These are phyloP conservation scores for Oceanites oceanicus DNA, from an alignment of 2,113 vertebrate species.

Conservation along the genomic window DNA sequence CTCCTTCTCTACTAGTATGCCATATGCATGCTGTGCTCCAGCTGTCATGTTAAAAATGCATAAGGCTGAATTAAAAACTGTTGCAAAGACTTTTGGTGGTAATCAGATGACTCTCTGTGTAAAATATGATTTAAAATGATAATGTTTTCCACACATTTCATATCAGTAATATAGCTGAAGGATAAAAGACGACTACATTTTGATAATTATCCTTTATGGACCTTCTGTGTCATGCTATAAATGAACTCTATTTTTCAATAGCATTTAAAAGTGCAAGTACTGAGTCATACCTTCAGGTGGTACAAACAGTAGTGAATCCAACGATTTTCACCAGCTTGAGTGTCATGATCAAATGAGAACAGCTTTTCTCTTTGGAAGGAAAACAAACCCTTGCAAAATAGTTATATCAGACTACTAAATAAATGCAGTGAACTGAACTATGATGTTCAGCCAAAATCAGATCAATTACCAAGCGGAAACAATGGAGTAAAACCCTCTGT, in stretches of 20 bases:
- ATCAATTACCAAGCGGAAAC: neutral
- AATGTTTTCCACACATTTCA: constrained; percentile 15
- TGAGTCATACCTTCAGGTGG: constrained; percentile 12
- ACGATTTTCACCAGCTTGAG: constrained; percentile 21
- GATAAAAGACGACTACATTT: neutral
- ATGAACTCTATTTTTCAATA: neutral
- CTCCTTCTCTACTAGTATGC: constrained; percentile 51
- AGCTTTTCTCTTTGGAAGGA: neutral
- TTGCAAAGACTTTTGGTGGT: constrained; percentile 36
- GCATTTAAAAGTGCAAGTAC: neutral
- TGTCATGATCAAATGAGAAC: neutral
- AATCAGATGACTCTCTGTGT: constrained; percentile 53
- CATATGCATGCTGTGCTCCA: constrained; percentile 33
- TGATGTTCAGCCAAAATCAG: neutral
- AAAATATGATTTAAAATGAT: constrained; percentile 56
- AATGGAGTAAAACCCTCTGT: neutral
- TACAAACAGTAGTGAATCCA: neutral
- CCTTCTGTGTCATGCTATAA: neutral
- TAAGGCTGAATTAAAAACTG: constrained; percentile 72
- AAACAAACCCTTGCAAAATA: constrained; percentile 15
- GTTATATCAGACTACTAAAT: neutral
- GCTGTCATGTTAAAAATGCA: constrained; percentile 69
- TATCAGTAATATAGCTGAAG: neutral
- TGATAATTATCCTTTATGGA: neutral
- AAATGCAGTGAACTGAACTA: neutral